Evolutionary conservation across 1,140 invertebrate genomes (phyloP).

Genomic region (Teleopsis dalmanni): DNA sequence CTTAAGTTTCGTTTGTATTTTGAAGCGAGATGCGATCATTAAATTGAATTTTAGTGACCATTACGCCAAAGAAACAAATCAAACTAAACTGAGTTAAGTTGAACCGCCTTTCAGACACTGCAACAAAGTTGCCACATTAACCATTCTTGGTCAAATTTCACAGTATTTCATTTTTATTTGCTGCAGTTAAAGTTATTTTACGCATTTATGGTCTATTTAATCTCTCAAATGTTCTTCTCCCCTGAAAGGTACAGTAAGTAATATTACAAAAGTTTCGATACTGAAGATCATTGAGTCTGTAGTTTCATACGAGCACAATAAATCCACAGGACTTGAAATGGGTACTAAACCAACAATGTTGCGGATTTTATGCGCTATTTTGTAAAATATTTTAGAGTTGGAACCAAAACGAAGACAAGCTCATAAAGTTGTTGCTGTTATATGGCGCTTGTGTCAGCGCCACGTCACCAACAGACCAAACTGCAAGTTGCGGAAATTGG

Average conservation of each 20-base stretch:
- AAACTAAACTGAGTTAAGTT: too few species aligned
- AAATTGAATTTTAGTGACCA: slow-evolving; percentile 9
- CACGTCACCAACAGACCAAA: too few species aligned
- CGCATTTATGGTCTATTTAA: slow-evolving; percentile 13
- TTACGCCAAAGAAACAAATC: slow-evolving; percentile 2
- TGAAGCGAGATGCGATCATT: slow-evolving; percentile 9
- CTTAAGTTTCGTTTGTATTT: slow-evolving; percentile 9
- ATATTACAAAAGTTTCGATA: neutral
- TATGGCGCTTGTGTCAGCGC: slow-evolving; percentile 12
- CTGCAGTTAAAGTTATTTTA: slow-evolving; percentile 5
- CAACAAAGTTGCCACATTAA: slow-evolving; percentile 10
- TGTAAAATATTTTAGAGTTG: too few species aligned
- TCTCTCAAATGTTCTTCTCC: slow-evolving; percentile 10
- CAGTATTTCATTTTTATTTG: neutral
- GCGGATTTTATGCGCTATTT: slow-evolving; percentile 12
- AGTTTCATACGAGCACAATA: slow-evolving; percentile 5
- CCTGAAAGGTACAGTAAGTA: too few species aligned
- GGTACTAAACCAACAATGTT: slow-evolving; percentile 13
- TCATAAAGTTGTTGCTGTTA: slow-evolving; percentile 11
- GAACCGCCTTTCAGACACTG: slow-evolving; percentile 3
- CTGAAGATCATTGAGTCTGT: slow-evolving; percentile 10
- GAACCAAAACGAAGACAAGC: neutral
- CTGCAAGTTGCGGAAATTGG: too few species aligned
- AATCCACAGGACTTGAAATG: slow-evolving; percentile 6
- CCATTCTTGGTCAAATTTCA: neutral